A percentile compares a stretch with the other conserved stretches of the same genome.
Conservation (phyloP, 2,797 vertebrate genomes). For the Loriculus beryllinus region DNA sequence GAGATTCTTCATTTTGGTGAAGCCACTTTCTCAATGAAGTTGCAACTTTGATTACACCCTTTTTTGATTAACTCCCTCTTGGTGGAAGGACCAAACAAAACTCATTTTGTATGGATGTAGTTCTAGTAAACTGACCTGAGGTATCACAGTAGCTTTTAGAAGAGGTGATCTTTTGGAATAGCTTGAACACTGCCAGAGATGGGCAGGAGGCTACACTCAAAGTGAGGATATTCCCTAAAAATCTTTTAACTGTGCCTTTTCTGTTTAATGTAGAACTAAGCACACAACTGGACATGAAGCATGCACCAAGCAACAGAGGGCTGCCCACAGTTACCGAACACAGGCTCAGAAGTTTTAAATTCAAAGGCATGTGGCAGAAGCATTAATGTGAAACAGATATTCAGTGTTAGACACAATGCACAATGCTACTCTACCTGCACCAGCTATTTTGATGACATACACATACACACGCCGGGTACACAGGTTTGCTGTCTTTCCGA, state of each 20-base stretch:
- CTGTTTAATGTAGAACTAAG: background rate
- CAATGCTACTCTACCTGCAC: background rate
- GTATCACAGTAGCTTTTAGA: background rate
- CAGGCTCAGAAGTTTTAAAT: background rate
- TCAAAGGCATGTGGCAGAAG: background rate
- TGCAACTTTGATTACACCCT: background rate
- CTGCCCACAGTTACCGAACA: background rate
- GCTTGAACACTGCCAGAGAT: background rate
- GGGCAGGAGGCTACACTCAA: background rate
- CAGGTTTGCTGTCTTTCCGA: background rate
- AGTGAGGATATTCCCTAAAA: background rate
- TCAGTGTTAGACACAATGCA: background rate
- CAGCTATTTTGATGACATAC: background rate
- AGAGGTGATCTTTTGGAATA: background rate
- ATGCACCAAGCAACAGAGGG: background rate
- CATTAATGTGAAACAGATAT: background rate
- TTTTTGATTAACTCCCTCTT: background rate
- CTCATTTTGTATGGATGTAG: rapidly evolving
- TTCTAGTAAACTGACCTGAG: background rate
- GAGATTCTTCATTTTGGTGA: background rate
- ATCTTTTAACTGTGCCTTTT: background rate
- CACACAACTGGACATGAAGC: background rate
- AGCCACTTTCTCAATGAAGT: background rate
- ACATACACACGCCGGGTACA: background rate
- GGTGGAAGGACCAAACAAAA: background rate